These are phyloP conservation scores for Hippopotamyrus pictus DNA, from an alignment of 2,797 vertebrate genomes.

Conservation along the genomic window DNA sequence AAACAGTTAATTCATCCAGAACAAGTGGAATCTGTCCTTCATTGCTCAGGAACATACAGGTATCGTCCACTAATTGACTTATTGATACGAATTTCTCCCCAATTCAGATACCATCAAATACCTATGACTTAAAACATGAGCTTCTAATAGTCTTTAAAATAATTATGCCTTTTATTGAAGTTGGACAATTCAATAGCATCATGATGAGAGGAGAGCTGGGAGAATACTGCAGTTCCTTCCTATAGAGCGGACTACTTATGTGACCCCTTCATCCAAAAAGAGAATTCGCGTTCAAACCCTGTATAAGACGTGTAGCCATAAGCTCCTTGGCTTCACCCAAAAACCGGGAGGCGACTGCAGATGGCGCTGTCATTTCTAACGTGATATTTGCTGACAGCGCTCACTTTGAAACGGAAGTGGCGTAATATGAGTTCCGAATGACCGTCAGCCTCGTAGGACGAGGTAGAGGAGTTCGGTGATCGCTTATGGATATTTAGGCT, in stretches of 20 bases:
- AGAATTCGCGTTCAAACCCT: not conserved
- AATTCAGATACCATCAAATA: not conserved
- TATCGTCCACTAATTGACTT: too few relatives aligned
- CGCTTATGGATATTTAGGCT: not conserved
- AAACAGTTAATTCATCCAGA: too few relatives aligned
- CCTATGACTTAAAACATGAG: not conserved
- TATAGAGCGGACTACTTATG: not conserved
- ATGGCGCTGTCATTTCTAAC: slow-evolving; percentile 32
- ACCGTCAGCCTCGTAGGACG: slow-evolving; percentile 32
- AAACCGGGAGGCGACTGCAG: not conserved
- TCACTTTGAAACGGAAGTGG: not conserved
- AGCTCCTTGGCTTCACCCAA: not conserved
- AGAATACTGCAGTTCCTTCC: not conserved
- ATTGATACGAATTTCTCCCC: too few relatives aligned
- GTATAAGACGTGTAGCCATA: not conserved
- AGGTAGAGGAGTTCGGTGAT: slow-evolving; percentile 23
- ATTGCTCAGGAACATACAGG: too few relatives aligned
- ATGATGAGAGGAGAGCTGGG: not conserved
- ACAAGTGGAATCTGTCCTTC: too few relatives aligned
- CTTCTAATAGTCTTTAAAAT: not conserved
- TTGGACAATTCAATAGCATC: not conserved
- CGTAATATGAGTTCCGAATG: slow-evolving; percentile 32
- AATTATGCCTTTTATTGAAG: not conserved
- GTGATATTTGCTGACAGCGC: not conserved
- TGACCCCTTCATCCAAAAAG: not conserved